Percentiles rank a stretch among this genome's conserved stretches.
Evolutionary conservation across 2,888 invertebrate genomes (phyloP).

Genomic region (Timema cristinae): DNA sequence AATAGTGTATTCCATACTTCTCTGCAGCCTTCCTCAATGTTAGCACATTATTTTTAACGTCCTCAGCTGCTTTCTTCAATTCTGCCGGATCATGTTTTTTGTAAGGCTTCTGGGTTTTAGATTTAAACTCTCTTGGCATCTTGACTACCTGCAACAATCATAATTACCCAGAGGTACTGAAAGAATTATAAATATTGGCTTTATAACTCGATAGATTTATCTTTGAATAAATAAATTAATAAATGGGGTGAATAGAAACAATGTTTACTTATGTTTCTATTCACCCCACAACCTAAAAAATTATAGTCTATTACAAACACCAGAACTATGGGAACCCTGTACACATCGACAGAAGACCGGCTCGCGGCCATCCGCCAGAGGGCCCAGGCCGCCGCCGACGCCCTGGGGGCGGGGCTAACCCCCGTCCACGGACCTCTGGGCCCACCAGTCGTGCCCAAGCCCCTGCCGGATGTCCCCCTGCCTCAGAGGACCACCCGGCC

Average conservation of each 20-base stretch:
- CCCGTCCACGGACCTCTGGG: too few relatives aligned
- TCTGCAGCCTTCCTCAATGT: not conserved
- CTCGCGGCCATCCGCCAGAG: too few relatives aligned
- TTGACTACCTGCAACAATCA: slow-evolving; percentile 7
- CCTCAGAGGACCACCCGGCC: too few relatives aligned
- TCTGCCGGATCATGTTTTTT: not conserved
- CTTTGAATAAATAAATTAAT: not conserved
- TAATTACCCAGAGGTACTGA: too few relatives aligned
- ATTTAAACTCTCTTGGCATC: not conserved
- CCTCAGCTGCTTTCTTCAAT: slow-evolving; percentile 6
- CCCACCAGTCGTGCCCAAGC: too few relatives aligned
- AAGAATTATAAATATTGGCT: too few relatives aligned
- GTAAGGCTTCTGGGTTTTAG: not conserved
- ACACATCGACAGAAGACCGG: too few relatives aligned
- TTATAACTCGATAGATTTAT: not conserved
- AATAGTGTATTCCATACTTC: slow-evolving; percentile 3
- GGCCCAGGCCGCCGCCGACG: too few relatives aligned
- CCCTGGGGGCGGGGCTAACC: too few relatives aligned
- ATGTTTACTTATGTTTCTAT: slow-evolving; percentile 5
- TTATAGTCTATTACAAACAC: not conserved
- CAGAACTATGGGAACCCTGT: not conserved
- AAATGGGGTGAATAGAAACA: slow-evolving; percentile 6
- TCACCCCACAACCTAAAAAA: slow-evolving; percentile 1
- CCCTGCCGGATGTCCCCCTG: too few relatives aligned
- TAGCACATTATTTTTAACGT: not conserved